These are phyloP conservation scores for Eulemur coronatus DNA, from an alignment of 2,797 vertebrate genomes.

Conservation along the genomic window DNA sequence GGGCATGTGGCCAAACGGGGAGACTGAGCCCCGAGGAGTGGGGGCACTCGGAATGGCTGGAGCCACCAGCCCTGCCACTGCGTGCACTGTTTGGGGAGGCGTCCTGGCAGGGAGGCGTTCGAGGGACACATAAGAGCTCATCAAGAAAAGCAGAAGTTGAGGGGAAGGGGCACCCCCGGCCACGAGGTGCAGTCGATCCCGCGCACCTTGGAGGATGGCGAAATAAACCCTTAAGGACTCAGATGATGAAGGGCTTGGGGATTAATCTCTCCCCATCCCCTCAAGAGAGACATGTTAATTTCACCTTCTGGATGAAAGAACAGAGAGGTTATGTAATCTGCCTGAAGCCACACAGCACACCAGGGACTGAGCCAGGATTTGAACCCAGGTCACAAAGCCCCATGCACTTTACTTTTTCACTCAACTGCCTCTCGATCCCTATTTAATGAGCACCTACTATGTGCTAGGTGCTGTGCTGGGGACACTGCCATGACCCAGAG, in stretches of 20 bases:
- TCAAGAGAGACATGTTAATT: too few relatives aligned
- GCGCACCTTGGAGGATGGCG: not conserved
- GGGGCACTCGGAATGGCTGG: not conserved
- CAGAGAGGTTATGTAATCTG: not conserved
- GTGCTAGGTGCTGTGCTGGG: not conserved
- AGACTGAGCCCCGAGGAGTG: not conserved
- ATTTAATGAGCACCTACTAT: not conserved
- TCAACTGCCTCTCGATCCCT: not conserved
- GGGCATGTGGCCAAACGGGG: not conserved
- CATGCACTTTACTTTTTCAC: not conserved
- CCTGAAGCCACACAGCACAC: not conserved
- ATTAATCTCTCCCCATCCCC: too few relatives aligned
- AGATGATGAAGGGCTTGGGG: not conserved
- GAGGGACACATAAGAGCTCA: not conserved
- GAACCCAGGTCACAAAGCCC: not conserved
- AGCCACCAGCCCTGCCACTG: rapidly evolving
- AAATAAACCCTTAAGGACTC: not conserved
- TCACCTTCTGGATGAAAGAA: not conserved
- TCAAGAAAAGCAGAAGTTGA: not conserved
- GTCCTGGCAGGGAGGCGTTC: not conserved
- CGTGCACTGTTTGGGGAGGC: not conserved
- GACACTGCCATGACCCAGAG: not conserved
- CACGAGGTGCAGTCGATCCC: not conserved
- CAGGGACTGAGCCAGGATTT: too few relatives aligned
- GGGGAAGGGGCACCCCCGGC: too few relatives aligned